Percentiles rank a stretch among this genome's conserved stretches.
phyloP scores from a whole-genome alignment of 2,113 vertebrate genomes.

The Hiodon tergisus region DNA sequence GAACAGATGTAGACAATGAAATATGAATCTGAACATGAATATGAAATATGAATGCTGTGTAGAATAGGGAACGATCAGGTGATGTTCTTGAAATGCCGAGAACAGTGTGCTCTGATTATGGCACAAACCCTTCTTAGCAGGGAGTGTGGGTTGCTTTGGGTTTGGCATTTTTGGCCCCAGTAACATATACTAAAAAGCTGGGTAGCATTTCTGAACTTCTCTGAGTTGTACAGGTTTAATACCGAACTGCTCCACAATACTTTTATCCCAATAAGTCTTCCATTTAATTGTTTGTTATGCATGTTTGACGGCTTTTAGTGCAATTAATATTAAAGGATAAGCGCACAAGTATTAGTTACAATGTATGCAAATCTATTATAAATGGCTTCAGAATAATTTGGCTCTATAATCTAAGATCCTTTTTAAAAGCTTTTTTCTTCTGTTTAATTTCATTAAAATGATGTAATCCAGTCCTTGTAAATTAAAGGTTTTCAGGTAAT shows the following conservation, averaged over 20 bases:
- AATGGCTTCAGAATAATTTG: slow-evolving; percentile 27
- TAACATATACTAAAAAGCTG: no score
- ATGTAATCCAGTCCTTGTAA: neutral
- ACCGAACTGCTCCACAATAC: neutral
- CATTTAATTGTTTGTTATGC: no score
- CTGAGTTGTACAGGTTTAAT: no score
- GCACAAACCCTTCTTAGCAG: no score
- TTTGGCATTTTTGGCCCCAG: no score
- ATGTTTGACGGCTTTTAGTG: slow-evolving; percentile 1
- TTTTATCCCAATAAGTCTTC: neutral
- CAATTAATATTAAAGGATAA: slow-evolving; percentile 30
- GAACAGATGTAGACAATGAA: slow-evolving; percentile 35
- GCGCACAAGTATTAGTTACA: slow-evolving; percentile 23
- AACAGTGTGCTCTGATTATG: neutral
- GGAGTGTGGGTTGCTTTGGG: no score
- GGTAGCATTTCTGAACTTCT: no score
- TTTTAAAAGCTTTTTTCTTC: slow-evolving; percentile 2
- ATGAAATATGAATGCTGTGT: slow-evolving; percentile 26
- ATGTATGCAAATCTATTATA: slow-evolving; percentile 29
- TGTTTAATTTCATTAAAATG: slow-evolving; percentile 5
- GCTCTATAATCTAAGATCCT: slow-evolving; percentile 20
- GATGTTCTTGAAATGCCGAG: slow-evolving; percentile 17
- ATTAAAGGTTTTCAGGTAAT: neutral
- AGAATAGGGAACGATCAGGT: slow-evolving; percentile 21
- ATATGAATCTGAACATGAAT: slow-evolving; percentile 30